A percentile compares a stretch with the other conserved stretches of the same genome.
phyloP scores from a whole-genome alignment of 2,888 invertebrate species.

The Cephus spinipes region DNA sequence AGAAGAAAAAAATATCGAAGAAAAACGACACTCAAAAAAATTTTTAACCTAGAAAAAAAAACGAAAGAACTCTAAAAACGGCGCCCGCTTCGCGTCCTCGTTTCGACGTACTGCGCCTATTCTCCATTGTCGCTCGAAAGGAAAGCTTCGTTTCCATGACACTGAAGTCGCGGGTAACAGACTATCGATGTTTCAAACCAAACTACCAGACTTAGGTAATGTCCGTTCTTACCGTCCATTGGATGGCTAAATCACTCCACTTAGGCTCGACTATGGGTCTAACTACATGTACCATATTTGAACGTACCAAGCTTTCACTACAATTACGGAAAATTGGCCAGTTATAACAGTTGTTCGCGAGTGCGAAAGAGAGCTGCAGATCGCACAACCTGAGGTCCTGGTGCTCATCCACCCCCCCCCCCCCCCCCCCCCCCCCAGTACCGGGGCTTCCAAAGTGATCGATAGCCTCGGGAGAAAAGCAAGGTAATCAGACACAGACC shows the following conservation, averaged over 20 bases:
- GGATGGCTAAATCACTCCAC: constrained; percentile 60
- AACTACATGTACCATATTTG: constrained; percentile 30
- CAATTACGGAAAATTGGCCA: constrained; percentile 61
- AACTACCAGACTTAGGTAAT: constrained; percentile 41
- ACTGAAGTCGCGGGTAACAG: neutral
- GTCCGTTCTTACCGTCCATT: constrained; percentile 49
- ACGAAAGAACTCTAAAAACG: neutral
- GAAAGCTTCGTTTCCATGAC: neutral
- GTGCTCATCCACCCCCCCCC: neutral
- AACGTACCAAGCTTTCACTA: constrained; percentile 56
- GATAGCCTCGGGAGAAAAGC: neutral
- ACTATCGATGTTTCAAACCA: constrained; percentile 27
- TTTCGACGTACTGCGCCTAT: neutral
- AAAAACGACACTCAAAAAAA: neutral
- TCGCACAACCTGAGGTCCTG: neutral
- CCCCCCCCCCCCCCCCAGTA: neutral
- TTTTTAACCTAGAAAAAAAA: neutral
- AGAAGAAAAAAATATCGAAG: neutral
- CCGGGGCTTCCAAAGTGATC: neutral
- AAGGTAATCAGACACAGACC: neutral
- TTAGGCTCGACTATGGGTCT: constrained; percentile 35
- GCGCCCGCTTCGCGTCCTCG: neutral
- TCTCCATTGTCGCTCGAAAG: neutral
- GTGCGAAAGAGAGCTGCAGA: neutral
- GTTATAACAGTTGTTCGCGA: constrained; percentile 55